Evolutionary conservation across 2,888 invertebrate species (phyloP).

Genomic region (Papilio gigon): DNA sequence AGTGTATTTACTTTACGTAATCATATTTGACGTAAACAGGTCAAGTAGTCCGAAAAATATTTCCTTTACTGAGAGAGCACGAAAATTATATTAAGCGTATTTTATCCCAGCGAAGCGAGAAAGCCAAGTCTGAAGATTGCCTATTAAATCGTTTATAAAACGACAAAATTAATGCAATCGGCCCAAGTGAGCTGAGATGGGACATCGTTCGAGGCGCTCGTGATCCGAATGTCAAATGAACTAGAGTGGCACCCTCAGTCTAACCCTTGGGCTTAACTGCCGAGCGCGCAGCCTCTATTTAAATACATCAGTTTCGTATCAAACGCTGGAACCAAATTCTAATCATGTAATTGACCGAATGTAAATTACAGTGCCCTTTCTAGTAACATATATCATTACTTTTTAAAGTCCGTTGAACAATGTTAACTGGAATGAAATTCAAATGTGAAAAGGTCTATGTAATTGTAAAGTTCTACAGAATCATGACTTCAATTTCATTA

Average conservation of each 20-base stretch:
- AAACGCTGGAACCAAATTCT: slow-evolving; percentile 44
- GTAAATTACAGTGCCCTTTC: slow-evolving; percentile 14
- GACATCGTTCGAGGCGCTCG: slow-evolving; percentile 77
- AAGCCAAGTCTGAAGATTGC: slow-evolving; percentile 72
- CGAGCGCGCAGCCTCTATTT: slow-evolving; percentile 68
- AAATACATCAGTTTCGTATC: slow-evolving; percentile 78
- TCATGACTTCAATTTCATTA: neutral
- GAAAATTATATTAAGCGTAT: slow-evolving; percentile 40
- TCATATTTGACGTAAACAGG: slow-evolving; percentile 16
- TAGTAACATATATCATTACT: slow-evolving; percentile 4
- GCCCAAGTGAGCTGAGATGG: slow-evolving; percentile 76
- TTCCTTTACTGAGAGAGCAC: slow-evolving; percentile 40
- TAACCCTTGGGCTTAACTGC: slow-evolving; percentile 57
- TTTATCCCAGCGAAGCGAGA: slow-evolving; percentile 46
- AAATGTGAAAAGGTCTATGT: neutral
- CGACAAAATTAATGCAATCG: slow-evolving; percentile 81
- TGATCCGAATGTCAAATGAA: slow-evolving; percentile 77
- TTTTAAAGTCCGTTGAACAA: neutral
- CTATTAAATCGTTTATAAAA: slow-evolving; percentile 81
- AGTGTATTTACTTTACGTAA: slow-evolving; percentile 2
- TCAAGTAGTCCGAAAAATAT: slow-evolving; percentile 36
- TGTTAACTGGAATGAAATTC: neutral
- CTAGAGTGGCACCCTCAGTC: slow-evolving; percentile 59
- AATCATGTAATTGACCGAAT: slow-evolving; percentile 25
- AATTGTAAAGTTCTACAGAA: neutral